Evolutionary conservation across 2,797 vertebrate species (phyloP).

Genomic region (Neosilurus hyrtlii): DNA sequence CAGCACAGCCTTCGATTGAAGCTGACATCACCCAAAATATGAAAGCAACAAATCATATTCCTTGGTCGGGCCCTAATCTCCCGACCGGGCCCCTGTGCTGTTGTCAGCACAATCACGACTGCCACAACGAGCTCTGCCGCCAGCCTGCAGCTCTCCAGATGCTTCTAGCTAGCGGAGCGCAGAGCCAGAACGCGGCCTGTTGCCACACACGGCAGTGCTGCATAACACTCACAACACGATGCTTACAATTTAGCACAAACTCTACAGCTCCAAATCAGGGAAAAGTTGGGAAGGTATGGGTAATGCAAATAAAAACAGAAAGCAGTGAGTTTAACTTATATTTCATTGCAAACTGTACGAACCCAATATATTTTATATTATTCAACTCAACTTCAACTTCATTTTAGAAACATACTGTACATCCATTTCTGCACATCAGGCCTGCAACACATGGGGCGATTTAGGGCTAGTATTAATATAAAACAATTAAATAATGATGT

Average conservation of each 20-base stretch:
- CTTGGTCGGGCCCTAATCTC: conserved; percentile 77
- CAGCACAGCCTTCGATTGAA: conserved; percentile 73
- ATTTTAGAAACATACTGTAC: too few relatives aligned
- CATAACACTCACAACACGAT: conserved; percentile 25
- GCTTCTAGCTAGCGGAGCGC: conserved; percentile 43
- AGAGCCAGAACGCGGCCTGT: conserved; percentile 38
- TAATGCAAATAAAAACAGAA: too few relatives aligned
- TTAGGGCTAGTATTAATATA: too few relatives aligned
- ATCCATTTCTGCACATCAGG: too few relatives aligned
- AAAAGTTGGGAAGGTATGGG: too few relatives aligned
- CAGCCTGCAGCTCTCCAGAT: conserved; percentile 51
- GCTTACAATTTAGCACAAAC: conserved; percentile 16
- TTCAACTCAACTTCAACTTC: too few relatives aligned
- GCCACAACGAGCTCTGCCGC: conserved; percentile 70
- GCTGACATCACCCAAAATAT: conserved; percentile 79
- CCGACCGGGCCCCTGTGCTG: conserved; percentile 63
- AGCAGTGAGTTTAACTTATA: too few relatives aligned
- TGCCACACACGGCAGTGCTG: conserved; percentile 44
- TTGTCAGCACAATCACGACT: conserved; percentile 75
- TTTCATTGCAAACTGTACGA: too few relatives aligned
- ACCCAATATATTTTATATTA: too few relatives aligned
- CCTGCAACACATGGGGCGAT: too few relatives aligned
- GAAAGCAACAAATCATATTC: conserved; percentile 81
- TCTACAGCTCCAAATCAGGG: not conserved
- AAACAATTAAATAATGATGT: too few relatives aligned